Conservation (phyloP, 2,888 invertebrate species). For the Pseudoips prasinana region DNA sequence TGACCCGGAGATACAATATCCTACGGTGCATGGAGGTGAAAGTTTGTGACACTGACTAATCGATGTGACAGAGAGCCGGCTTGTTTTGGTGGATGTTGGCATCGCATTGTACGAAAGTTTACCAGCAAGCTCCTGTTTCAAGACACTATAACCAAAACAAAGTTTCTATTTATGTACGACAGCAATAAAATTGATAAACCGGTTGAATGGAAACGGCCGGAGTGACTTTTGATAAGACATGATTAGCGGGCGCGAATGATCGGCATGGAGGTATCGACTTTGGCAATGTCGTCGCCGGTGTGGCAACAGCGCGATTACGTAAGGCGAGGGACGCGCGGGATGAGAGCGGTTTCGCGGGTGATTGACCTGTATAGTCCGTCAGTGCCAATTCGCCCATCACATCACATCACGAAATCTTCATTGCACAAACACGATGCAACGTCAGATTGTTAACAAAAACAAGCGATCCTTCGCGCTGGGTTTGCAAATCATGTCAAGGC, state of each 20-base stretch:
- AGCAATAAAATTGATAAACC: conserved; percentile 23
- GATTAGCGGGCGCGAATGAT: conserved; percentile 57
- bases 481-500: conserved; percentile 51
- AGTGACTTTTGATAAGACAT: conserved; percentile 38
- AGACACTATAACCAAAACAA: conserved; percentile 11
- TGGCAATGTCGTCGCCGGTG: conserved; percentile 68
- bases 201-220: conserved; percentile 13
- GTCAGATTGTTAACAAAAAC: conserved; percentile 43
- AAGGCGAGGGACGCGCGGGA: conserved; percentile 51
- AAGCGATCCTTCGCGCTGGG: conserved; percentile 36
- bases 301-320: conserved; percentile 73
- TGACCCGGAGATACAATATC: conserved; percentile 58
- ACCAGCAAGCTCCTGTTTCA: conserved; percentile 2
- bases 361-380: conserved; percentile 73
- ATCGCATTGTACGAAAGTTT: conserved; percentile 26
- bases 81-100: conserved; percentile 41
- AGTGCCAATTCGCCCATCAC: conserved; percentile 78
- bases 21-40: conserved; percentile 62
- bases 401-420: conserved; percentile 70
- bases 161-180: conserved; percentile 12
- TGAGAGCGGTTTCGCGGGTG: conserved; percentile 54
- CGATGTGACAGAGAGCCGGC: conserved; percentile 48
- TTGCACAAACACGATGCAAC: conserved; percentile 62
- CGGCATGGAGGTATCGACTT: conserved; percentile 54
- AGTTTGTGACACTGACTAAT: conserved; percentile 70